Conservation (phyloP, 2,113 vertebrate genomes). For the Trogon melanurus region DNA sequence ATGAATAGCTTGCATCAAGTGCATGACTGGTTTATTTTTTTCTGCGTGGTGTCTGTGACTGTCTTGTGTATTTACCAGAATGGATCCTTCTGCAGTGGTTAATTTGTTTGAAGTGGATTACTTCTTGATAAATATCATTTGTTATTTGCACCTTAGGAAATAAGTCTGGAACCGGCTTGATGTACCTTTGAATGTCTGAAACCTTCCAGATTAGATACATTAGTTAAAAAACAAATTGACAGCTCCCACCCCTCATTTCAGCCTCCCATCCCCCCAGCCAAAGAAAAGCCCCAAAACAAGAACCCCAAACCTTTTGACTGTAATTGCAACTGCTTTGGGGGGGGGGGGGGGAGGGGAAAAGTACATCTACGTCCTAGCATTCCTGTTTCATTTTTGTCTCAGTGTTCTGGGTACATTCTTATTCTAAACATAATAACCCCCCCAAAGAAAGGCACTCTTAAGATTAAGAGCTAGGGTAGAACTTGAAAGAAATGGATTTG, state of each 20-base stretch:
- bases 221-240: background rate
- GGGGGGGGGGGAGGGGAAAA: background rate
- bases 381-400: background rate
- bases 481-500: background rate
- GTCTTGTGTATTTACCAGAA: background rate
- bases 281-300: background rate
- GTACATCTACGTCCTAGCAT: background rate
- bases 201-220: background rate
- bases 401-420: background rate
- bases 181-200: background rate
- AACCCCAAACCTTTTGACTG: background rate
- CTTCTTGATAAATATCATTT: background rate
- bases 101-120: background rate
- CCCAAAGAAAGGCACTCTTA: background rate
- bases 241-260: background rate
- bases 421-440: background rate
- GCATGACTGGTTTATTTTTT: background rate
- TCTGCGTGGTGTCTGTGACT: background rate
- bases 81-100: background rate
- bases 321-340: background rate
- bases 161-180: background rate
- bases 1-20: background rate
- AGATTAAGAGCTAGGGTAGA: background rate
- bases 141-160: background rate
- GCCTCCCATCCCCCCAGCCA: rapidly evolving